phyloP scores from a whole-genome alignment of 2,113 vertebrate species.

The Lophura nycthemera region DNA sequence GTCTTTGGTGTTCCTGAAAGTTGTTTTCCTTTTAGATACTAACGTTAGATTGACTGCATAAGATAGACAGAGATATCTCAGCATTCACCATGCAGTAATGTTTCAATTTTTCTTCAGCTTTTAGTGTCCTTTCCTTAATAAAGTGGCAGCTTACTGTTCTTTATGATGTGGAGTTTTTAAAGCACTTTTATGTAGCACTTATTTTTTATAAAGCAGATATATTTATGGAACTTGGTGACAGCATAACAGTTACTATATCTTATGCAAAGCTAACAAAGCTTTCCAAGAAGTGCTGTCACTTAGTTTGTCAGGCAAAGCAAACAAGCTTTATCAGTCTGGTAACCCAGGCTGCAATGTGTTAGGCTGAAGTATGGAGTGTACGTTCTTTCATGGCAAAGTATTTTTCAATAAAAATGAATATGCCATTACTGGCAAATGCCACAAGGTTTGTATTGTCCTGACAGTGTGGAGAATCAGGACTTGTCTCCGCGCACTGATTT shows the following conservation, averaged over 20 bases:
- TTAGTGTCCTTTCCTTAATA: constrained; percentile 47
- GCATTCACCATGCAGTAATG: constrained; percentile 1
- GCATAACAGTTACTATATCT: constrained; percentile 36
- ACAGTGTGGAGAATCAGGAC: neutral
- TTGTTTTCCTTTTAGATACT: neutral
- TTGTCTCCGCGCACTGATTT: neutral
- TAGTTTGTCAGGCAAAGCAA: constrained; percentile 20
- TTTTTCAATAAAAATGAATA: neutral
- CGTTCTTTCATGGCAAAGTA: neutral
- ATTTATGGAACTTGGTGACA: constrained; percentile 24
- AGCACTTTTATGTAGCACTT: constrained; percentile 6
- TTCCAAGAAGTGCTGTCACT: constrained; percentile 8
- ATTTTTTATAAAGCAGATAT: constrained; percentile 2
- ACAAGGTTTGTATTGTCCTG: neutral
- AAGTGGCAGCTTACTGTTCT: constrained; percentile 24
- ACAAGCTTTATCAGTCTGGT: neutral
- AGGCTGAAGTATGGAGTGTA: neutral
- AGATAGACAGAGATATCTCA: constrained; percentile 23
- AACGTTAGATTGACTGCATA: neutral
- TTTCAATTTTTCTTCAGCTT: constrained; percentile 47
- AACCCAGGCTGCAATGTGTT: neutral
- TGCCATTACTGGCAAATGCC: neutral
- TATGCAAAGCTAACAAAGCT: constrained; percentile 41
- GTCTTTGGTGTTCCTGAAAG: constrained; percentile 31
- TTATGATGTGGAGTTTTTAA: constrained; percentile 37